Conservation (phyloP, 1,140 invertebrate species). For the Littorina saxatilis region DNA sequence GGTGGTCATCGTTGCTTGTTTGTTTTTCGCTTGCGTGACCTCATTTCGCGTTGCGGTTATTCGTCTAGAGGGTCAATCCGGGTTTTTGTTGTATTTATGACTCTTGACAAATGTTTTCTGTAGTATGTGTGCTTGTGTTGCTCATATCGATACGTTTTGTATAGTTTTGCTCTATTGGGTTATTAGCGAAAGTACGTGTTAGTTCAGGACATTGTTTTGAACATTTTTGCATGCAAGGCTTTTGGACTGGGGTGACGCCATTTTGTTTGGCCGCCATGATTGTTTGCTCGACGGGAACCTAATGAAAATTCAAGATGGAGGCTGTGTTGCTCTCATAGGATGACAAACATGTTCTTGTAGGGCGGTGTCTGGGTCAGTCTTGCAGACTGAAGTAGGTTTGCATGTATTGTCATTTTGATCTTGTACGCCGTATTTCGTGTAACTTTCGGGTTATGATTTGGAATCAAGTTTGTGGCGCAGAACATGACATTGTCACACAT, state of each 20-base stretch:
- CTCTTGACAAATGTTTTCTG: background rate
- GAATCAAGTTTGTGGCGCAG: too few relatives aligned
- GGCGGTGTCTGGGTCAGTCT: background rate
- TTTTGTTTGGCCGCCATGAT: conserved; percentile 21
- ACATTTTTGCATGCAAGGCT: background rate
- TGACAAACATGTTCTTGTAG: background rate
- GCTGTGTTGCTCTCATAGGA: background rate
- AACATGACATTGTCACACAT: background rate
- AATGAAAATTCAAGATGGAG: conserved; percentile 30
- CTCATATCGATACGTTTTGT: background rate
- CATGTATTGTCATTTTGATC: background rate
- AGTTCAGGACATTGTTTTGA: background rate
- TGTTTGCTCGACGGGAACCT: conserved; percentile 23
- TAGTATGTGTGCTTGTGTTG: background rate
- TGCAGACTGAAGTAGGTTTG: background rate
- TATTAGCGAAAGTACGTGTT: background rate
- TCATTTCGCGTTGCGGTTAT: conserved; percentile 7
- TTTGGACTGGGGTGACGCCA: background rate
- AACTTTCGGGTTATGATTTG: too few relatives aligned
- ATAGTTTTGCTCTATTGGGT: background rate
- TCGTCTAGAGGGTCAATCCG: background rate
- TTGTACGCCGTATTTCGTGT: too few relatives aligned
- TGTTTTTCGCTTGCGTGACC: conserved; percentile 4
- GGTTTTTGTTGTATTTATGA: background rate
- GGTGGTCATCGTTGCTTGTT: background rate